These are phyloP conservation scores for Diarsia brunnea DNA, from an alignment of 2,888 invertebrate species.

Conservation along the genomic window DNA sequence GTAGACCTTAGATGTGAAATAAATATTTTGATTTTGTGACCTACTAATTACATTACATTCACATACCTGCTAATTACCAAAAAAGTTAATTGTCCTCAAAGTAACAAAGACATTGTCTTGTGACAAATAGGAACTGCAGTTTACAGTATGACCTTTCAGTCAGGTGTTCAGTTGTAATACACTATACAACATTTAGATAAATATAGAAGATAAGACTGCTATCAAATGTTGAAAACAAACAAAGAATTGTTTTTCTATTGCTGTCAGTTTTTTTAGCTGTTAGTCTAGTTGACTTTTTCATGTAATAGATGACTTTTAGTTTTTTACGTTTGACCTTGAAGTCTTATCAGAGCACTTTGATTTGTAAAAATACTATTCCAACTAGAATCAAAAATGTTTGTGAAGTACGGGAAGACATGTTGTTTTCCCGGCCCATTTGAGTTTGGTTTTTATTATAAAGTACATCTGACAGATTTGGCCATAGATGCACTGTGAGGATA, in stretches of 20 bases:
- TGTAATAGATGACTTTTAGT: conserved; percentile 5
- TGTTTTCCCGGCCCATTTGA: background rate
- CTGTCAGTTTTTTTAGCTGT: conserved; percentile 7
- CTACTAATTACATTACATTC: background rate
- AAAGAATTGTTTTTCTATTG: conserved; percentile 51
- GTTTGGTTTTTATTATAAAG: background rate
- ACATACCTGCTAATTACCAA: conserved; percentile 1
- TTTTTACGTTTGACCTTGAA: conserved; percentile 13
- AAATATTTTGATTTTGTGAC: background rate
- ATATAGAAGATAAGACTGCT: conserved; percentile 59
- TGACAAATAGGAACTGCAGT: conserved; percentile 27
- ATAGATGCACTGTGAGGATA: background rate
- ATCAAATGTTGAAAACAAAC: conserved; percentile 62
- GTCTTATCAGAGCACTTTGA: background rate
- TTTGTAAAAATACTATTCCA: conserved; percentile 2
- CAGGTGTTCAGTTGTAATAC: conserved; percentile 40
- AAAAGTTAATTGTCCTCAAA: background rate
- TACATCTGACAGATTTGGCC: background rate
- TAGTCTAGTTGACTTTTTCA: conserved; percentile 6
- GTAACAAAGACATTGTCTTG: conserved; percentile 38
- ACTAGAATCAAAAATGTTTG: background rate
- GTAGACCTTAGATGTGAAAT: background rate
- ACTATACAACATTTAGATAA: conserved; percentile 55
- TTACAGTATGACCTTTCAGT: conserved; percentile 42
- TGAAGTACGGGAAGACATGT: background rate